Base-by-base conservation (phyloP, 2,113 vertebrate species). In the Dicaeum eximium region DNA sequence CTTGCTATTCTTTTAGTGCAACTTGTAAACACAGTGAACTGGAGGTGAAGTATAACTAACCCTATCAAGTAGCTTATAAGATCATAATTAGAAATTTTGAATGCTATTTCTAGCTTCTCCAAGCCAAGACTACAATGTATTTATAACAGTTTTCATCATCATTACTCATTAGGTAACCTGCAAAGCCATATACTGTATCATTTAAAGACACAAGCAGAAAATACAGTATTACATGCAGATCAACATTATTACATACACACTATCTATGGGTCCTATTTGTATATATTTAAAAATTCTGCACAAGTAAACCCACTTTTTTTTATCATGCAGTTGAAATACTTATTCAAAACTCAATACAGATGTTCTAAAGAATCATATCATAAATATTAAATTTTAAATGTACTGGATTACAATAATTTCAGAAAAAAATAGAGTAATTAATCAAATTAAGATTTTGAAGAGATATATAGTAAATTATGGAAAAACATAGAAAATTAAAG, bases 121-220 rank as follows among this genome's bases (percentile, higher is more conserved):
- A 53, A 80, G 93, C 93, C 96, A 74, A 74, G 42, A 95, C 66
- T 92, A 74, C 38, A 77, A 66, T 56, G 40, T 97, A 96, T 95
- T 97, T 97, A 85, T 91, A 96, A 96, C 92, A 84, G n/a, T 45
- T 97, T 94, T 94, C 65, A 83, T 97, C 96, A 92, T 94, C 37
- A 70, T 44, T 90, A 65, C 88, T 74, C 80, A 82, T 27, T 88
- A 93, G 88, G 51, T 89, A 96, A 80, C 57, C 58, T 82, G 45
- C n/a, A 88, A 96, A 95, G 74, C 30, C 61, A 78, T 64, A 54
- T 40, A 85, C 71, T 88, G 3, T 92, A 92, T 80, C 22, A 91
- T 90, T 95, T 96, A 85, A 97, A 93, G 47, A 72, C 47, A 87
- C 69, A 95, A 85, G 94, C 53, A 80, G 51, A 61, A 92, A 86